These are phyloP conservation scores for Crotalus tigris DNA, from an alignment of 2,113 vertebrate species.

Conservation along the genomic window DNA sequence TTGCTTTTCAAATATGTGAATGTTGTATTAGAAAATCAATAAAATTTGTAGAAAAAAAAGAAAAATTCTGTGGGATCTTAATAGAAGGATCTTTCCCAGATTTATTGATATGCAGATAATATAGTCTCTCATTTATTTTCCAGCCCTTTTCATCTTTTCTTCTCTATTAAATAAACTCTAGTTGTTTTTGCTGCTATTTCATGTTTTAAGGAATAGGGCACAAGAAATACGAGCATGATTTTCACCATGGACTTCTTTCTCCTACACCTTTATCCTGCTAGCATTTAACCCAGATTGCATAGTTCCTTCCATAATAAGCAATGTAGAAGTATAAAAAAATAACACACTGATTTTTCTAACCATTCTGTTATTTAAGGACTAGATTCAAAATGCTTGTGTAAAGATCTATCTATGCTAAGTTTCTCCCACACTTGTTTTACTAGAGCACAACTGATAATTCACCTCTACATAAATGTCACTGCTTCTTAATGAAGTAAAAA, in stretches of 20 bases:
- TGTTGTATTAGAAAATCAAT: too few relatives aligned
- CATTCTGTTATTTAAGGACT: slow-evolving; percentile 51
- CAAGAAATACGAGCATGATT: not conserved
- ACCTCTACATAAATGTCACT: slow-evolving; percentile 63
- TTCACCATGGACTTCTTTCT: not conserved
- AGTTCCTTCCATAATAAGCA: slow-evolving; percentile 36
- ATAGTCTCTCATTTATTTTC: not conserved
- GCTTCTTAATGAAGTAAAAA: slow-evolving; percentile 66
- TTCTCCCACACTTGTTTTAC: slow-evolving; percentile 69
- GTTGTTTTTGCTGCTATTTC: not conserved
- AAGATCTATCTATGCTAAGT: slow-evolving; percentile 48
- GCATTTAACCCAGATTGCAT: not conserved
- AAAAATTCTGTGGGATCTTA: not conserved
- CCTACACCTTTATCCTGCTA: not conserved
- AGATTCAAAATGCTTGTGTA: slow-evolving; percentile 59
- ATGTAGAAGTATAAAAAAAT: slow-evolving; percentile 43
- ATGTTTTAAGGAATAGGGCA: not conserved
- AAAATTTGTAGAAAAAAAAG: too few relatives aligned
- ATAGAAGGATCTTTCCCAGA: not conserved
- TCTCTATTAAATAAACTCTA: not conserved
- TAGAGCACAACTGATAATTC: slow-evolving; percentile 64
- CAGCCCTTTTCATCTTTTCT: not conserved
- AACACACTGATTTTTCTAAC: slow-evolving; percentile 44
- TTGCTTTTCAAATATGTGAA: too few relatives aligned
- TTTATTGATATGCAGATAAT: not conserved